phyloP scores from a whole-genome alignment of 2,888 invertebrate genomes.

The Dryocosmus kuriphilus region DNA sequence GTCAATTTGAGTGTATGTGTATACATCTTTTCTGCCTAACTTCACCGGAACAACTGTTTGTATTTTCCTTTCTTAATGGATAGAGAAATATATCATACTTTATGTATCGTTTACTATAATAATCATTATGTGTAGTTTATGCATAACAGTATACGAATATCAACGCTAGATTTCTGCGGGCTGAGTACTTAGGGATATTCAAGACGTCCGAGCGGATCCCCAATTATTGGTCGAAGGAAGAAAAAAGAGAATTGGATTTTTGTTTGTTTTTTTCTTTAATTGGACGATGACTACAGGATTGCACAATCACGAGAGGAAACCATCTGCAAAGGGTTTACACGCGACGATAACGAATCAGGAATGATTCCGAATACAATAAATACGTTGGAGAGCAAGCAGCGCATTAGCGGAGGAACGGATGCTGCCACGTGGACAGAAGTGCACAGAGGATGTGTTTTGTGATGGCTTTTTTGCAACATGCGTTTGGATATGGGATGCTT shows the following conservation, averaged over 20 bases:
- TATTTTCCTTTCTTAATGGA: constrained; percentile 74
- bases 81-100: constrained; percentile 78
- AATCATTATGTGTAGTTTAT: constrained; percentile 77
- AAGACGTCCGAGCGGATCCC: constrained; percentile 58
- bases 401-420: constrained; percentile 45
- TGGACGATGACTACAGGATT: constrained; percentile 24
- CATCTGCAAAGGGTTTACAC: constrained; percentile 24
- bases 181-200: constrained; percentile 56
- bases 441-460: constrained; percentile 48
- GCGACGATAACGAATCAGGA: constrained; percentile 53
- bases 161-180: constrained; percentile 74
- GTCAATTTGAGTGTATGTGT: constrained; percentile 47
- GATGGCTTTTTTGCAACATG: constrained; percentile 44
- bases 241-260: constrained; percentile 18
- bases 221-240: constrained; percentile 33
- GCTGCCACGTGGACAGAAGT: constrained; percentile 50
- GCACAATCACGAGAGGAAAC: constrained; percentile 35
- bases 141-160: constrained; percentile 77
- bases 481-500: constrained; percentile 49
- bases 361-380: constrained; percentile 64
- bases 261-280: constrained; percentile 46
- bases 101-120: constrained; percentile 77
- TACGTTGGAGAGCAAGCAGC: constrained; percentile 51
- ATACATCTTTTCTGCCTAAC: constrained; percentile 56
- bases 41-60: constrained; percentile 73